phyloP scores from a whole-genome alignment of 2,888 invertebrate genomes.

The Iselma pallidipennis region DNA sequence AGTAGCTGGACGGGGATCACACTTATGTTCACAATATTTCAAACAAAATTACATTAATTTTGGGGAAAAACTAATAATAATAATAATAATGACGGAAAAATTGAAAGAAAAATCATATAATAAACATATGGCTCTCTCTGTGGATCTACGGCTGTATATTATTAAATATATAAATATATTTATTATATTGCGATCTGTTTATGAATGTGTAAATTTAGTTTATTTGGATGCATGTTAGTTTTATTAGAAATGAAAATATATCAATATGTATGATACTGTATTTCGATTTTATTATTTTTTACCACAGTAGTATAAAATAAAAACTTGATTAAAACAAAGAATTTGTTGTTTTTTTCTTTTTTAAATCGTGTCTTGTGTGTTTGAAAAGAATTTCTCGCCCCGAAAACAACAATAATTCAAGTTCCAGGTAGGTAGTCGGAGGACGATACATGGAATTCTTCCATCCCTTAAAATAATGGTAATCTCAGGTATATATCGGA shows the following conservation, averaged over 20 bases:
- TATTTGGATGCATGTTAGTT: constrained; percentile 55
- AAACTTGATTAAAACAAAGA: constrained; percentile 41
- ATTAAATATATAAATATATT: constrained; percentile 32
- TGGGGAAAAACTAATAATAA: background rate
- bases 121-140: constrained; percentile 47
- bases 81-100: background rate
- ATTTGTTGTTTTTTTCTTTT: too few species aligned
- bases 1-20: constrained; percentile 60
- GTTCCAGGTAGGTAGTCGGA: too few species aligned
- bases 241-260: constrained; percentile 43
- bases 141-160: constrained; percentile 56
- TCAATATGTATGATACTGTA: constrained; percentile 56
- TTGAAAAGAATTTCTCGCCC: constrained; percentile 6
- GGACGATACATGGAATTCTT: too few species aligned
- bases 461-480: too few species aligned
- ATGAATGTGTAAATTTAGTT: constrained; percentile 52
- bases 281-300: constrained; percentile 57
- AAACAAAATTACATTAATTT: constrained; percentile 14
- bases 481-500: too few species aligned
- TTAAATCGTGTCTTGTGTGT: too few species aligned
- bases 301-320: constrained; percentile 54
- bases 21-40: constrained; percentile 49
- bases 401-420: too few species aligned
- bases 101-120: constrained; percentile 18
- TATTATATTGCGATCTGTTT: constrained; percentile 53